Conservation (phyloP, 2,888 invertebrate species). For the Alentia gelatinosa region DNA sequence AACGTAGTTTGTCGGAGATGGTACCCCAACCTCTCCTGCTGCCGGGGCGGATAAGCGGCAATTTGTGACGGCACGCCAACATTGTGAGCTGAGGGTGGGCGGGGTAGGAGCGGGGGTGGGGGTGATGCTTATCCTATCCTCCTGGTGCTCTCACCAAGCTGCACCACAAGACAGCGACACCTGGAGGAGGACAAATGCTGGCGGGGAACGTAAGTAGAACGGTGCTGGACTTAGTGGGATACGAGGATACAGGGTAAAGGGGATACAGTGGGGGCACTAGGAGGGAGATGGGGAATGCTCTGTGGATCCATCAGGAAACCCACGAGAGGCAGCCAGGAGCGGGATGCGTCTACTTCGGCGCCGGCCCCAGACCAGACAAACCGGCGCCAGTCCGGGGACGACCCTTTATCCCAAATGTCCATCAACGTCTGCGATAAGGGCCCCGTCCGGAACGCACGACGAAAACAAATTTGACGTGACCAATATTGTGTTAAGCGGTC, state of each 20-base stretch:
- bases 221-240: background rate
- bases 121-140: background rate
- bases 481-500: slow-evolving; percentile 13
- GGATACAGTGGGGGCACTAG: background rate
- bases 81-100: background rate
- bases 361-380: no score
- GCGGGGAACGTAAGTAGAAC: background rate
- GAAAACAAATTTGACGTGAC: background rate
- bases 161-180: background rate
- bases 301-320: background rate
- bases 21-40: background rate
- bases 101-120: background rate
- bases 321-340: background rate
- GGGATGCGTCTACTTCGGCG: background rate
- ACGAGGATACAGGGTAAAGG: background rate
- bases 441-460: background rate
- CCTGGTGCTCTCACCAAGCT: background rate
- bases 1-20: background rate
- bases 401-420: background rate
- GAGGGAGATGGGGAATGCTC: background rate
- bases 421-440: background rate
- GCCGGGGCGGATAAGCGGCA: background rate
- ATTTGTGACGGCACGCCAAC: background rate
- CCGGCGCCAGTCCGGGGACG: background rate
- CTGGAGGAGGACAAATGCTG: background rate